phyloP scores from a whole-genome alignment of 2,113 vertebrate genomes.

The Urocitellus parryii region DNA sequence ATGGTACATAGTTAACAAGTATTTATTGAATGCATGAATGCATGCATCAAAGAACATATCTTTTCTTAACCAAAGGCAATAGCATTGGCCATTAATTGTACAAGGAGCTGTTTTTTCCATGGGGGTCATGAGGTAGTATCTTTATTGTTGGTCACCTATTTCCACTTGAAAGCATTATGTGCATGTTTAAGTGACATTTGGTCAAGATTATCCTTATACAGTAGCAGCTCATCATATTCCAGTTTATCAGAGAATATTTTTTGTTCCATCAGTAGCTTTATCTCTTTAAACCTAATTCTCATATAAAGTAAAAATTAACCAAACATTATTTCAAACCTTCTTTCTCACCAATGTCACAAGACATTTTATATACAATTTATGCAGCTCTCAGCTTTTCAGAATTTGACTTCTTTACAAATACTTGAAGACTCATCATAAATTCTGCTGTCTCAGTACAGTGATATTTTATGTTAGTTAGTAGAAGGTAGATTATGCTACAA shows the following conservation, averaged over 20 bases:
- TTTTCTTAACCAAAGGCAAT: conserved; percentile 16
- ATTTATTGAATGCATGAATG: background rate
- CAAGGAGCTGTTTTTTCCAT: background rate
- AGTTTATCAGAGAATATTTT: background rate
- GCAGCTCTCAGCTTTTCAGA: background rate
- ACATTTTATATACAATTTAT: background rate
- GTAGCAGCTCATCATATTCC: background rate
- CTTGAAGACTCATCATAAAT: background rate
- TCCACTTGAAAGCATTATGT: background rate
- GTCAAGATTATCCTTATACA: background rate
- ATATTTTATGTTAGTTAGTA: background rate
- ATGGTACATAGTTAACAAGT: background rate
- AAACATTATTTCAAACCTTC: background rate
- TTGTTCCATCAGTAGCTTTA: background rate
- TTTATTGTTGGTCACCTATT: background rate
- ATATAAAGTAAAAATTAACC: background rate
- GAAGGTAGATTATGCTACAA: background rate
- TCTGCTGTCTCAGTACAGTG: background rate
- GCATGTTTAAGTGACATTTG: background rate
- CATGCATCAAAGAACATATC: background rate
- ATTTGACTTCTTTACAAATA: conserved; percentile 9
- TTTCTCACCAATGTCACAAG: background rate
- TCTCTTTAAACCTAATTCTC: background rate
- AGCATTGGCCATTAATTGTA: background rate
- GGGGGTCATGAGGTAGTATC: background rate